Evolutionary conservation across 53 echinoderm and acorn worm species (phyloP), one percentile per base, ranked within the genome.

Genomic region (Paelopatides confundens): DNA sequence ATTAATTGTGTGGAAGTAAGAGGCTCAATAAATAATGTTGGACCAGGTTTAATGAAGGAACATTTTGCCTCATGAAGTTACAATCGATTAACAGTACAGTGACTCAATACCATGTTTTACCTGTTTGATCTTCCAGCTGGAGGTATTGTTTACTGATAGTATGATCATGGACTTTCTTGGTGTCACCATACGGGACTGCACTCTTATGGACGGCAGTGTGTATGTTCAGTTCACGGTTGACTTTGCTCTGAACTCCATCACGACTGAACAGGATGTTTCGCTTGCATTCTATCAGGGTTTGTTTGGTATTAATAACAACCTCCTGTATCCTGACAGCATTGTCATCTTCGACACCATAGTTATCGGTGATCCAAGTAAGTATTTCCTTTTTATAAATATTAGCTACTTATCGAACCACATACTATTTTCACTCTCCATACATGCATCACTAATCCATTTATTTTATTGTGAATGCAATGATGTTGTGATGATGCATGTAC

Each of bases 351-450:
- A 70, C 9, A 88, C 85, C 26, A 74, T 93, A 9, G 67, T 71
- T 63, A 88, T 93, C 30, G 90, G 93, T 18, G 64, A 90, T 46
- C 95, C 95, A 89, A 86, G 95, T 95, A 66, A 27, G 89, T 87
- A n/a, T n/a, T n/a, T n/a, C n/a, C n/a, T n/a, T n/a, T n/a, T n/a
- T n/a, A n/a, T n/a, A n/a, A n/a, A n/a, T n/a, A n/a, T n/a, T n/a
- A n/a, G n/a, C n/a, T n/a, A n/a, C n/a, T n/a, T n/a, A n/a, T n/a
- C n/a, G n/a, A n/a, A n/a, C n/a, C n/a, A n/a, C n/a, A n/a, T n/a
- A n/a, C n/a, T n/a, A n/a, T n/a, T n/a, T n/a, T n/a, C n/a, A n/a
- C n/a, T n/a, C n/a, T n/a, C n/a, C n/a, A n/a, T n/a, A n/a, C n/a
- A n/a, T n/a, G n/a, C n/a, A n/a, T n/a, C n/a, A n/a, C n/a, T n/a